Evolutionary conservation across 2,113 vertebrate species (phyloP), one percentile per base, ranked within the genome.

Genomic region (Pluvianellus socialis): DNA sequence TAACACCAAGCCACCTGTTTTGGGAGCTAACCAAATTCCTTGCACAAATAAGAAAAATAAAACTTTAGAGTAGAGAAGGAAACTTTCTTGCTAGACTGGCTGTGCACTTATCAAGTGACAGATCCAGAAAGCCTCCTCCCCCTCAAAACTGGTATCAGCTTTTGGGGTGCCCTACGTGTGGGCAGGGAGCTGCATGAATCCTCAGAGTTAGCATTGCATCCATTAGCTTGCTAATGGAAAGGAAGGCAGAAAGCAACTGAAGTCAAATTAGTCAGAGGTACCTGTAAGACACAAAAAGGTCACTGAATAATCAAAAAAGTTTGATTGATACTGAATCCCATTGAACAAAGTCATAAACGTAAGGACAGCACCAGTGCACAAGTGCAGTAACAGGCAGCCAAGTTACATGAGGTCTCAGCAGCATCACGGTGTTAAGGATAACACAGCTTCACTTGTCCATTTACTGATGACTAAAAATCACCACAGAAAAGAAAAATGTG

Each of bases 61-160:
- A 62, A 44, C 18, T 24, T 33, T 5, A 28, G 7, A 66, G 14
- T 3, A 66, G 27, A 13, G 50, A 32, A 95, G n/a, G 58, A 38
- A 61, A 59, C 42, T 32, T 85, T 59, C 20, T 40, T 4, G 11
- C 8, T 61, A 32, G 27, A 23, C 15, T 52, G 19, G 14, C 40
- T 23, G 12, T 7, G 15, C 13, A 30, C 40, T 58, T 33, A 6
- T 7, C 14, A 49, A 56, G 27, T 17, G 50, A 53, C 27, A 77
- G 27, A 35, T 12, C 12, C 52, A 85, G 52, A 63, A 79, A 79
- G 9, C 6, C 13, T n/a, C 26, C 35, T 63, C 27, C 12, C 6
- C 17, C 14, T 23, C 4, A 4, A 16, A 49, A 2, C 3, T 3
- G 6, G 6, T 17, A 9, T 9, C 35, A 33, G 32, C 6, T 68